These are phyloP conservation scores for Ips typographus DNA, from an alignment of 1,140 invertebrate species.

Conservation along the genomic window DNA sequence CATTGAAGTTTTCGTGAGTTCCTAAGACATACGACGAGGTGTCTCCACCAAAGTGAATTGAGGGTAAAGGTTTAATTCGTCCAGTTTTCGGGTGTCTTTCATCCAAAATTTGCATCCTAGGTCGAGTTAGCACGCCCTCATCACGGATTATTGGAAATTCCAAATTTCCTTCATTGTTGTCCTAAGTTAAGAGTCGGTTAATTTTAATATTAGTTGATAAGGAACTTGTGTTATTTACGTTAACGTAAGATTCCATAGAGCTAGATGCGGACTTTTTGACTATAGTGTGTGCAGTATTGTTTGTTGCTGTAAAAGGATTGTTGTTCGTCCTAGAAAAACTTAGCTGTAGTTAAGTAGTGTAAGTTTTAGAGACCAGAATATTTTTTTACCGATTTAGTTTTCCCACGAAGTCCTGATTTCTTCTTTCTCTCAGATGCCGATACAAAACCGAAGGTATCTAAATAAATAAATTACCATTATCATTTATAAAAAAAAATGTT, in stretches of 20 bases:
- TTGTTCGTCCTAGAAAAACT: neutral
- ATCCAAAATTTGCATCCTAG: slow-evolving; percentile 25
- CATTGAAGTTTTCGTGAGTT: slow-evolving; percentile 47
- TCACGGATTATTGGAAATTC: slow-evolving; percentile 21
- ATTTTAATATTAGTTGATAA: neutral
- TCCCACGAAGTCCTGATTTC: too few relatives aligned
- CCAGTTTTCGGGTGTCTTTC: slow-evolving; percentile 35
- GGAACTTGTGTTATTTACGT: neutral
- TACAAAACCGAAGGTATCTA: too few relatives aligned
- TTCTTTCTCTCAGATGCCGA: too few relatives aligned
- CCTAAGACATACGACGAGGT: slow-evolving; percentile 46
- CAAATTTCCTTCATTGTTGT: neutral
- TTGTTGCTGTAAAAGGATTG: neutral
- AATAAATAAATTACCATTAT: too few relatives aligned
- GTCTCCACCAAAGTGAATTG: slow-evolving; percentile 45
- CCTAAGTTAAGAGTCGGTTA: neutral
- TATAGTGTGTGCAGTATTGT: neutral
- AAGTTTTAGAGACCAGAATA: too few relatives aligned
- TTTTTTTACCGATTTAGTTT: too few relatives aligned
- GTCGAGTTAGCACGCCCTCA: slow-evolving; percentile 20
- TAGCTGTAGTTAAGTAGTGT: neutral
- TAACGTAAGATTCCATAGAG: neutral
- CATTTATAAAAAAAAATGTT: too few relatives aligned
- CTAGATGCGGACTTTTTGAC: neutral
- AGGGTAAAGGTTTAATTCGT: slow-evolving; percentile 39